A percentile compares a stretch with the other conserved stretches of the same genome.
Conservation (phyloP, 2,888 invertebrate genomes). For the Drosophila melanosoma region DNA sequence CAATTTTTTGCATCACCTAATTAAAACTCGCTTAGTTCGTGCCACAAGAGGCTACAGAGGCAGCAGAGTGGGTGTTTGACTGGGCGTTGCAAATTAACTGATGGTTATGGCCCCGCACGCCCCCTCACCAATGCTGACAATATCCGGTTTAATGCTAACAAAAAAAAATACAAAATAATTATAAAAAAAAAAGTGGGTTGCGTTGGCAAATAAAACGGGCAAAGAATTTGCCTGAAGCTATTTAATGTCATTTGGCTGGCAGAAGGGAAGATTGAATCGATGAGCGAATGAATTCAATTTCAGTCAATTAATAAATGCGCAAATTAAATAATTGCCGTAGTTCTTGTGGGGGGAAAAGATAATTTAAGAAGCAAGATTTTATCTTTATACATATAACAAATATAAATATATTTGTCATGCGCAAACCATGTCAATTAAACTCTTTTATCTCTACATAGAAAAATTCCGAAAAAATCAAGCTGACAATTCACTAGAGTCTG, state of each 20-base stretch:
- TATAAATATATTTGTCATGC: background rate
- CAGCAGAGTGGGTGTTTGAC: background rate
- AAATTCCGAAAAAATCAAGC: background rate
- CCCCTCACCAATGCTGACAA: constrained; percentile 31
- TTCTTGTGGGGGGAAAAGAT: constrained; percentile 41
- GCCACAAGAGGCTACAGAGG: constrained; percentile 4
- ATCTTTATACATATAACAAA: constrained; percentile 4
- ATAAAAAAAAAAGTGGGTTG: constrained; percentile 3
- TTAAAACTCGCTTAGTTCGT: constrained; percentile 51
- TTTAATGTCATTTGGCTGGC: constrained; percentile 22
- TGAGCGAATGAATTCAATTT: constrained; percentile 49
- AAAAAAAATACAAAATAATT: constrained; percentile 16
- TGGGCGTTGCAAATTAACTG: constrained; percentile 50
- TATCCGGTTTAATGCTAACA: constrained; percentile 49
- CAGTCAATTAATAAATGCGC: constrained; percentile 59
- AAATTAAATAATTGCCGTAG: constrained; percentile 59
- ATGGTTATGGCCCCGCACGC: constrained; percentile 11
- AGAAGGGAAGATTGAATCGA: constrained; percentile 13
- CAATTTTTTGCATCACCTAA: constrained; percentile 49
- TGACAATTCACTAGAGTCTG: constrained; percentile 42
- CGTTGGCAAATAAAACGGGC: constrained; percentile 19
- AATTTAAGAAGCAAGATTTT: constrained; percentile 20
- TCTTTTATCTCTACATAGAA: background rate
- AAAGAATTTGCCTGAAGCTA: constrained; percentile 46
- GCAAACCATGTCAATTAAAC: background rate